Evolutionary conservation across 2,113 vertebrate genomes (phyloP).

Genomic region (Poeciliopsis retropinna): DNA sequence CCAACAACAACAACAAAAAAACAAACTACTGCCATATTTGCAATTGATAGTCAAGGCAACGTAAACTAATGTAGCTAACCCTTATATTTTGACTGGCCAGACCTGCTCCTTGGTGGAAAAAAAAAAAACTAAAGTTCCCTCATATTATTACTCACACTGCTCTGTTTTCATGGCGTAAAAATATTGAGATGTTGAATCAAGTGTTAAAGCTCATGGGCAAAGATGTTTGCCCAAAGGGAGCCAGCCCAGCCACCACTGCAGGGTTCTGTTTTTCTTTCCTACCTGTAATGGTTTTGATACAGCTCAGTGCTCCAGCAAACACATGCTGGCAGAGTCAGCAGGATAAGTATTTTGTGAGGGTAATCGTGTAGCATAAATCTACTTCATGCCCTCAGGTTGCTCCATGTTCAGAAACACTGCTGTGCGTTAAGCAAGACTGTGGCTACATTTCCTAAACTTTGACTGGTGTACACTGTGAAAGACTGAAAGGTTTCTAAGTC

Average conservation of each 20-base stretch:
- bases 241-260: background rate
- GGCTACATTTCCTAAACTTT: background rate
- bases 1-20: too few species aligned
- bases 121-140: too few species aligned
- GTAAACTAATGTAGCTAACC: too few species aligned
- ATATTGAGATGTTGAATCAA: background rate
- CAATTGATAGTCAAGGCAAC: too few species aligned
- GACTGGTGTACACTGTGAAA: background rate
- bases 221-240: background rate
- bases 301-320: background rate
- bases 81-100: too few species aligned
- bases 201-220: slow-evolving; percentile 1
- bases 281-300: slow-evolving; percentile 21
- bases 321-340: slow-evolving; percentile 5
- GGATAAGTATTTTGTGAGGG: slow-evolving; percentile 10
- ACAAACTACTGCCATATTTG: too few species aligned
- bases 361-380: slow-evolving; percentile 6
- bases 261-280: slow-evolving; percentile 2
- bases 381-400: slow-evolving; percentile 3
- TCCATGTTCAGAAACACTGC: background rate
- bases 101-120: too few species aligned
- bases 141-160: background rate
- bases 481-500: too few species aligned
- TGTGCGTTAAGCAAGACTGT: background rate
- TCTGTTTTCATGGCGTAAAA: background rate